A percentile compares a stretch with the other conserved stretches of the same genome.
phyloP scores from a whole-genome alignment of 2,113 vertebrate genomes.

The Hipposideros armiger region DNA sequence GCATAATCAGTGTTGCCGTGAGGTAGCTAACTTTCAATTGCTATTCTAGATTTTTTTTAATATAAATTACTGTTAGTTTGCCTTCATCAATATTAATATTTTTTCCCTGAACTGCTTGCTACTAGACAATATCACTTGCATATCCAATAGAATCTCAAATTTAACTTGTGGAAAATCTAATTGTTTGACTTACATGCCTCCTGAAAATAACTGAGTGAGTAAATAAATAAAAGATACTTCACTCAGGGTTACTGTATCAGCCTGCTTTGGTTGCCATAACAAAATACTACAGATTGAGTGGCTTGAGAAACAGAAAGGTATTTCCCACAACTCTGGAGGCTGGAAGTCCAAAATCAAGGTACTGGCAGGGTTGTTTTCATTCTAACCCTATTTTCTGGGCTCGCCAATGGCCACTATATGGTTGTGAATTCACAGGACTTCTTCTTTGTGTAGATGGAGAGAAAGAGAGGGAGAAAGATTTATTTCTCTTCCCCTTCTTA shows the following conservation, averaged over 20 bases:
- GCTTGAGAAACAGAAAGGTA: background rate
- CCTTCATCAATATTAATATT: background rate
- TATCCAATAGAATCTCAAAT: slow-evolving; percentile 54
- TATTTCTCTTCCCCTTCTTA: background rate
- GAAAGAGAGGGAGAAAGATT: too few species aligned
- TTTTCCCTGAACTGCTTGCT: slow-evolving; percentile 11
- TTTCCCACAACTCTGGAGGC: background rate
- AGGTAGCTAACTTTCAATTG: slow-evolving; percentile 40
- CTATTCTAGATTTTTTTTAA: background rate
- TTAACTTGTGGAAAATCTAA: slow-evolving; percentile 52
- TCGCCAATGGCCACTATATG: background rate
- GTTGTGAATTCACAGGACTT: background rate
- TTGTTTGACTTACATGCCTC: slow-evolving; percentile 26
- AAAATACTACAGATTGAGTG: background rate
- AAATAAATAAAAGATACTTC: slow-evolving; percentile 1
- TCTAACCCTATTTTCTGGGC: background rate
- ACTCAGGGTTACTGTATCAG: background rate
- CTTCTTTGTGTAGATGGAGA: background rate
- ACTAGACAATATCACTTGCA: background rate
- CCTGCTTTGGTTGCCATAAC: background rate
- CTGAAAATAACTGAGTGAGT: background rate
- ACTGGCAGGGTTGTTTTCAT: background rate
- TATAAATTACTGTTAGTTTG: slow-evolving; percentile 61
- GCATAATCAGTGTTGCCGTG: slow-evolving; percentile 22
- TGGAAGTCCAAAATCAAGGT: background rate